Evolutionary conservation across 30 jellyfish, hydroid and myxozoan genomes (phyloP).

Genomic region (Turritopsis rubra): DNA sequence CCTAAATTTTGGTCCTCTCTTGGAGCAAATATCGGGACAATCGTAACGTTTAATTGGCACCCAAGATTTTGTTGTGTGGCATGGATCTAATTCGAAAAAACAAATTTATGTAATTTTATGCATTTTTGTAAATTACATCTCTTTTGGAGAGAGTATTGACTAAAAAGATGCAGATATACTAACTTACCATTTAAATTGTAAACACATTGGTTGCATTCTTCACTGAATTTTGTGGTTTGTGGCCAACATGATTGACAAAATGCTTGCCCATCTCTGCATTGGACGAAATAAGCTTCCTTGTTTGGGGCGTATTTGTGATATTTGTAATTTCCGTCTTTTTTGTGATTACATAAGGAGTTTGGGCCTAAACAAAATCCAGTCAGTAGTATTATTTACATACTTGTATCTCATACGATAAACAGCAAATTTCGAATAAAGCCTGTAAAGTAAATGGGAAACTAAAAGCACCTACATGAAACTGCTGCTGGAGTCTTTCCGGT

Average conservation of each 20-base stretch:
- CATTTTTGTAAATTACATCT: too few species aligned
- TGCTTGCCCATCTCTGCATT: constrained; percentile 21
- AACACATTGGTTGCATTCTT: constrained; percentile 25
- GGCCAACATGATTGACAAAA: constrained; percentile 39
- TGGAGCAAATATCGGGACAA: background rate
- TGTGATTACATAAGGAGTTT: background rate
- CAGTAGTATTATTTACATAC: background rate
- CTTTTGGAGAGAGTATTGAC: background rate
- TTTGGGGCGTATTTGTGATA: background rate
- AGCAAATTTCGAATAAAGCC: background rate
- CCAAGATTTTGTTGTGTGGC: constrained; percentile 11
- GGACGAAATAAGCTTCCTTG: constrained; percentile 11
- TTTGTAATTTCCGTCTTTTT: constrained; percentile 23
- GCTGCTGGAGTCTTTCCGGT: constrained; percentile 11
- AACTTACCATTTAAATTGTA: constrained; percentile 1
- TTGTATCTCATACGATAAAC: too few species aligned
- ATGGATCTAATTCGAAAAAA: background rate
- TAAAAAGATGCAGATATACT: background rate
- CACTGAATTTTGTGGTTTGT: background rate
- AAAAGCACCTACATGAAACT: background rate
- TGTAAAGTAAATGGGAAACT: background rate
- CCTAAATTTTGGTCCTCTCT: background rate
- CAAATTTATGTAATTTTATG: too few species aligned
- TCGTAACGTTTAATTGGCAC: background rate
- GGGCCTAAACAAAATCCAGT: background rate